These are phyloP conservation scores for Polyergus mexicanus DNA, from an alignment of 1,140 invertebrate species.

Conservation along the genomic window DNA sequence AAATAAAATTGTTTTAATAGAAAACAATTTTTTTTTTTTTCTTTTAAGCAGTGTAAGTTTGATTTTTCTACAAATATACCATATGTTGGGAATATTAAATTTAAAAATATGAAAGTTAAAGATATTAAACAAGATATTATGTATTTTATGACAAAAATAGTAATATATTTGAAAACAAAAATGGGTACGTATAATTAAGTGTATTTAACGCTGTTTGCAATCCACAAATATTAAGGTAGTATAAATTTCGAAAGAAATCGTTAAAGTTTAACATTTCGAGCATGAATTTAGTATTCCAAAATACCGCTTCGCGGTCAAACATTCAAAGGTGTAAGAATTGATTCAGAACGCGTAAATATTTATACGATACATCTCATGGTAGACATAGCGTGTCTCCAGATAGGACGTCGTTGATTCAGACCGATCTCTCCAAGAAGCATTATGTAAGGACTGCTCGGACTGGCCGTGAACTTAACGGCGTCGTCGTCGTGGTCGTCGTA, in stretches of 20 bases:
- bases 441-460: constrained; percentile 84
- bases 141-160: not conserved
- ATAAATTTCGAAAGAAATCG: no score
- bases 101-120: not conserved
- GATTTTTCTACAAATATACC: not conserved
- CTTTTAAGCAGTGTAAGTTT: not conserved
- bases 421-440: constrained; percentile 73
- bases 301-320: constrained; percentile 4
- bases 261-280: not conserved
- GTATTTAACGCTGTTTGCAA: not conserved
- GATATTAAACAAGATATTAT: not conserved
- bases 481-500: constrained; percentile 66
- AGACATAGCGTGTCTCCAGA: constrained; percentile 43
- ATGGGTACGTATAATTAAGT: not conserved
- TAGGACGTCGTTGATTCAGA: constrained; percentile 72
- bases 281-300: constrained; percentile 14
- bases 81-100: not conserved
- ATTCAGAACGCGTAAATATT: constrained; percentile 43
- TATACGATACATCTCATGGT: constrained; percentile 16
- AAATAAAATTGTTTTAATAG: not conserved
- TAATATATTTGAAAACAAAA: not conserved
- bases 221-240: not conserved
- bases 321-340: not conserved
- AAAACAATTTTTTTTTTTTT: not conserved
- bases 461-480: constrained; percentile 86